These are phyloP conservation scores for Ennomos erosarius DNA, from an alignment of 2,888 invertebrate species.

Conservation along the genomic window DNA sequence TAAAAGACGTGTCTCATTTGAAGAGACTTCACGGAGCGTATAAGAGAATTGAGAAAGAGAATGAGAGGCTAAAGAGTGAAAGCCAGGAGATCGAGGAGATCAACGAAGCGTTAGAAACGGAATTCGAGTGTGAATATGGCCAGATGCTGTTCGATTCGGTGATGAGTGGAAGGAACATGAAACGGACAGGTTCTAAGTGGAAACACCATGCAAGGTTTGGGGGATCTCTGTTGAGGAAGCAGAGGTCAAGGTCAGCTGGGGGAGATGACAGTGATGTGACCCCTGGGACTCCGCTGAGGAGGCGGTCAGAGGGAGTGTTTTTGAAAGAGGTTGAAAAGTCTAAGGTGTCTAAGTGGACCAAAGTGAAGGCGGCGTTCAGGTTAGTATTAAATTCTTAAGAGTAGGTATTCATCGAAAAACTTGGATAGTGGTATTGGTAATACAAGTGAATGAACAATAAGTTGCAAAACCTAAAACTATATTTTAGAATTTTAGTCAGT, in stretches of 20 bases:
- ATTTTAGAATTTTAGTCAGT: no score
- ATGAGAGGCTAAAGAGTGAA: slow-evolving; percentile 67
- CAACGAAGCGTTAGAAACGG: slow-evolving; percentile 82
- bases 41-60: slow-evolving; percentile 76
- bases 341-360: slow-evolving; percentile 94
- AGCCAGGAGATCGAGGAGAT: slow-evolving; percentile 69
- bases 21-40: slow-evolving; percentile 87
- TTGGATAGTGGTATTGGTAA: no score
- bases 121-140: slow-evolving; percentile 86
- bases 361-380: slow-evolving; percentile 94
- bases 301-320: slow-evolving; percentile 73
- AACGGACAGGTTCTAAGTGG: slow-evolving; percentile 81
- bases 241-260: slow-evolving; percentile 88
- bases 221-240: slow-evolving; percentile 83
- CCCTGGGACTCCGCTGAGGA: slow-evolving; percentile 69
- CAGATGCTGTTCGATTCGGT: slow-evolving; percentile 88
- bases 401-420: no score
- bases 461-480: no score
- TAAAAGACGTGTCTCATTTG: slow-evolving; percentile 90
- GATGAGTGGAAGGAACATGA: slow-evolving; percentile 82
- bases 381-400: slow-evolving; percentile 72
- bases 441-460: no score
- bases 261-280: slow-evolving; percentile 84
- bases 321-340: slow-evolving; percentile 80
- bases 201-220: slow-evolving; percentile 75